Evolutionary conservation across 2,888 invertebrate species (phyloP), one percentile per base, ranked within the genome.

Genomic region (Clepsis dumicolana): DNA sequence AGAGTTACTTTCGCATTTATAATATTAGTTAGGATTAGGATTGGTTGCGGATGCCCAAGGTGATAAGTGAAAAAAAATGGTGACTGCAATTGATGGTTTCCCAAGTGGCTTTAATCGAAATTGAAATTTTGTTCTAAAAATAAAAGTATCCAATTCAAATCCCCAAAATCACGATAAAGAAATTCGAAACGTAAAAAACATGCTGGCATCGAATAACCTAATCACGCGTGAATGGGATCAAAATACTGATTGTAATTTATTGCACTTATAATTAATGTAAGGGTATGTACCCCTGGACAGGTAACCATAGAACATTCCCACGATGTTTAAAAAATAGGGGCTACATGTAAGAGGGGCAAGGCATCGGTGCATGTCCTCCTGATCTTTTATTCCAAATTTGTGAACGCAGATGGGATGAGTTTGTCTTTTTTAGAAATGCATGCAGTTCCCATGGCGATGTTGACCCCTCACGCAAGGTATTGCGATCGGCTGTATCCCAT

Each of bases 241-340:
- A 88, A 89, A 90, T 87, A 87, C 85, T 87, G 87, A 90, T 90
- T 91, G 83, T 87, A 87, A 92, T 89, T 90, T 92, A 91, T 92
- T 85, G 88, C 87, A 83, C 82, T 86, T 82, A 84, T 86, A 90
- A 89, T 89, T 87, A 90, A 84, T 75, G 73, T 84, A 79, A 86
- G 85, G 89, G 88, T 85, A 77, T 75, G 71, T 44, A 52, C 59
- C 71, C 76, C 76, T 77, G 71, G 77, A 83, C 89, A 90, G 89
- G 90, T 89, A 89, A 86, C 72, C 69, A 70, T 61, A 71, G 64
- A 65, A 64, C 68, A 79, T 92, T 93, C 92, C 92, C 93, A 92
- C 92, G 92, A 82, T 80, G 80, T 77, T 79, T 85, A 85, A 85
- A 85, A 84, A 79, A 71, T 79, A 85, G 83, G 88, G 85, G 79